Evolutionary conservation across 1,140 invertebrate species (phyloP).

Genomic region (Drosophila azteca): DNA sequence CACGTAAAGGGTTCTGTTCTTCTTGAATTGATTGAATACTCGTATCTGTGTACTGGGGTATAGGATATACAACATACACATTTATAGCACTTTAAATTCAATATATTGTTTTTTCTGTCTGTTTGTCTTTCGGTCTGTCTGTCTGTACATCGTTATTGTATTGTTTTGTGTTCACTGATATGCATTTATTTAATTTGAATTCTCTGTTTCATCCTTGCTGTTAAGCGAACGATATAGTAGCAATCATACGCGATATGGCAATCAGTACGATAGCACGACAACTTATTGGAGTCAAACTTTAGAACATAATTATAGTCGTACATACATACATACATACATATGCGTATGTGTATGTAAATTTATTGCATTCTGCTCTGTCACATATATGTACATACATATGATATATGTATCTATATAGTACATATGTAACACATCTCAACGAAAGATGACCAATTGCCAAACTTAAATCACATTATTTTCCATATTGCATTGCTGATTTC

Average conservation of each 20-base stretch:
- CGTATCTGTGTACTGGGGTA: conserved; percentile 30
- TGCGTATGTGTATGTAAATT: conserved; percentile 8
- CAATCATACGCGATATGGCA: conserved; percentile 19
- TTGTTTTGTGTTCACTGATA: conserved; percentile 76
- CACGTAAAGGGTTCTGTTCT: conserved; percentile 35
- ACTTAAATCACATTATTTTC: conserved; percentile 34
- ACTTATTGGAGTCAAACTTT: conserved; percentile 29
- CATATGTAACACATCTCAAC: conserved; percentile 16
- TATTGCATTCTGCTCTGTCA: too few relatives aligned
- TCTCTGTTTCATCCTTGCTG: conserved; percentile 27
- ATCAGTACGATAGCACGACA: conserved; percentile 16
- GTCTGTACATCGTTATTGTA: conserved; percentile 44
- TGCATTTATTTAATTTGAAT: conserved; percentile 72
- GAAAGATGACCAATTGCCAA: conserved; percentile 18
- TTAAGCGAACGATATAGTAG: conserved; percentile 19
- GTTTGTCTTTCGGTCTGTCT: conserved; percentile 18
- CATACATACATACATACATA: conserved; percentile 17
- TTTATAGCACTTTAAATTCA: conserved; percentile 13
- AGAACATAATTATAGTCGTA: conserved; percentile 27
- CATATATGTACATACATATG: too few relatives aligned
- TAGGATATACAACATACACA: conserved; percentile 33
- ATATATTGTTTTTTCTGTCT: conserved; percentile 19
- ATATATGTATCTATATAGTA: not conserved
- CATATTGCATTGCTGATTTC: conserved; percentile 29
- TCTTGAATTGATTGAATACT: conserved; percentile 33